These are phyloP conservation scores for Melanerpes formicivorus DNA, from an alignment of 2,113 vertebrate species.

Conservation along the genomic window DNA sequence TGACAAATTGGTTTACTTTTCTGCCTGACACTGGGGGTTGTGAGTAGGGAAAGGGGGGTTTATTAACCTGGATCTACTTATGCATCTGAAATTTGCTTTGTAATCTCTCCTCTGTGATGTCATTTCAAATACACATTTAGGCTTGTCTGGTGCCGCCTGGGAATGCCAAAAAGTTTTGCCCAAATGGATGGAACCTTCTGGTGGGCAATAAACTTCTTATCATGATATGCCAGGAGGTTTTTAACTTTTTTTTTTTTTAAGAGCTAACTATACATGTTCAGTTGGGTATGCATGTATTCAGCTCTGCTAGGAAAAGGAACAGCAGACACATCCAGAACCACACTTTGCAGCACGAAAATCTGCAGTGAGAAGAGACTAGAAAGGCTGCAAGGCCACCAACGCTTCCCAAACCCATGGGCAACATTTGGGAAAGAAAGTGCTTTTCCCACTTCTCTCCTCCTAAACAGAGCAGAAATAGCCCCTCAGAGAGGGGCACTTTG, in stretches of 20 bases:
- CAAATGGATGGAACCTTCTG: not conserved
- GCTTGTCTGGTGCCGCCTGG: not conserved
- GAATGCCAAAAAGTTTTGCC: not conserved
- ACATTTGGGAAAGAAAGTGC: not conserved
- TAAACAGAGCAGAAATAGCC: not conserved
- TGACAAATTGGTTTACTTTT: constrained; percentile 74
- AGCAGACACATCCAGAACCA: not conserved
- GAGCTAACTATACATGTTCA: constrained; percentile 30
- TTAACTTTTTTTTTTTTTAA: not conserved
- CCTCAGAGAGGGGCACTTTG: not conserved
- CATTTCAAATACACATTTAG: constrained; percentile 6
- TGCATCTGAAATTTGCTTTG: not conserved
- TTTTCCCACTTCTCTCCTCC: not conserved
- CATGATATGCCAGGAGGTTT: not conserved
- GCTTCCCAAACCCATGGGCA: not conserved
- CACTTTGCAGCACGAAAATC: constrained; percentile 26
- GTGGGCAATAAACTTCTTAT: constrained; percentile 5
- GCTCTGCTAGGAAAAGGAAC: not conserved
- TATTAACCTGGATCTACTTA: constrained; percentile 24
- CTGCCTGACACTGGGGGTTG: constrained; percentile 48
- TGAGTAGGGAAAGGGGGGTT: not conserved
- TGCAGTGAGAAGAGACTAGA: not conserved
- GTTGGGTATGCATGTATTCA: not conserved
- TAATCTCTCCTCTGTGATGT: constrained; percentile 1
- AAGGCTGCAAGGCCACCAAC: not conserved